Percentiles rank a stretch among this genome's conserved stretches.
These are phyloP conservation scores for Oophaga sylvatica DNA, from an alignment of 2,797 vertebrate genomes.

Conservation along the genomic window DNA sequence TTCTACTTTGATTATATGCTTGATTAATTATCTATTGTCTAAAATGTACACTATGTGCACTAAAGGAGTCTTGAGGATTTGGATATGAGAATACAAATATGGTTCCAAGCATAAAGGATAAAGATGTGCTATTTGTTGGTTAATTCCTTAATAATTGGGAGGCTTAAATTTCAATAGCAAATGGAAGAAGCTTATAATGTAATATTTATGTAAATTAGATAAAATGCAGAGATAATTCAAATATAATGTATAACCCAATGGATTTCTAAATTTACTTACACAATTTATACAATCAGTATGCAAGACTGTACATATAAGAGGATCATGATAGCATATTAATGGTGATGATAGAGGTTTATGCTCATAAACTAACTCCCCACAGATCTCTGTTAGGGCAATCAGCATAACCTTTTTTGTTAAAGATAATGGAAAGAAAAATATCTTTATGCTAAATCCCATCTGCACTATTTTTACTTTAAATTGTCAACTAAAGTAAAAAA, in stretches of 20 bases:
- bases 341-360: background rate
- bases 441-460: background rate
- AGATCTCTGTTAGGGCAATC: background rate
- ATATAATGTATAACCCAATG: conserved; percentile 8
- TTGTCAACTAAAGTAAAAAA: too few relatives aligned
- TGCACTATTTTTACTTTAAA: background rate
- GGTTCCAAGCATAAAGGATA: conserved; percentile 23
- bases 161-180: conserved; percentile 6
- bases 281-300: background rate
- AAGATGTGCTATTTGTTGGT: conserved; percentile 22
- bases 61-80: conserved; percentile 23
- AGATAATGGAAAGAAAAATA: background rate
- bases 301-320: background rate
- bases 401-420: background rate
- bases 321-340: background rate
- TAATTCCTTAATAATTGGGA: conserved; percentile 29
- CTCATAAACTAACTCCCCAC: background rate
- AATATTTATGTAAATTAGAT: conserved; percentile 33
- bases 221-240: background rate
- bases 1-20: conserved; percentile 37
- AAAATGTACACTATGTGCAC: background rate
- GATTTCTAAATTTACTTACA: conserved; percentile 12
- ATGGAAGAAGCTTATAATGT: conserved; percentile 15
- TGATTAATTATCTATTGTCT: conserved; percentile 46
- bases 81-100: conserved; percentile 4